Evolutionary conservation across 1,140 invertebrate genomes (phyloP).

Genomic region (Medauroidea extradentata): DNA sequence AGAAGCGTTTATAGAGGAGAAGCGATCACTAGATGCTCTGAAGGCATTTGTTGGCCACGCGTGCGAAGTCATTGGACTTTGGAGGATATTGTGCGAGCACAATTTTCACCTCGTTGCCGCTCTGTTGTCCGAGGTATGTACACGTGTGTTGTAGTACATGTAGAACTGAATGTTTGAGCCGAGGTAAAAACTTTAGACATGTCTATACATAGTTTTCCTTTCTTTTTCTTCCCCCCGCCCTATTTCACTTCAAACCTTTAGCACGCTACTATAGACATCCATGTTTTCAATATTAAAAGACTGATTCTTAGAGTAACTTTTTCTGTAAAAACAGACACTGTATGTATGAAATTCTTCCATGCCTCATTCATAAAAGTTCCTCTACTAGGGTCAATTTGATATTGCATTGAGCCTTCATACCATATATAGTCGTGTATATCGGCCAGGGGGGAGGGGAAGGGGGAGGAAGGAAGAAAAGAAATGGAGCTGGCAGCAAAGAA

Average conservation of each 20-base stretch:
- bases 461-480: too few species aligned
- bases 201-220: not conserved
- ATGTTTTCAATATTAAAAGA: not conserved
- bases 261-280: not conserved
- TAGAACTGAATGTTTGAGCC: not conserved
- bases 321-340: too few species aligned
- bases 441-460: too few species aligned
- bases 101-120: conserved; percentile 76
- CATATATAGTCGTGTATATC: too few species aligned
- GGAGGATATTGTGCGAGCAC: conserved; percentile 90
- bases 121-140: conserved; percentile 50
- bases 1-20: conserved; percentile 38
- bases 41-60: conserved; percentile 73
- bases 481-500: too few species aligned
- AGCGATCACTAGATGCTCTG: conserved; percentile 72
- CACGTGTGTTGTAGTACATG: not conserved
- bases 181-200: not conserved
- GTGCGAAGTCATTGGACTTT: conserved; percentile 88
- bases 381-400: too few species aligned
- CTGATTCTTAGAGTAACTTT: too few species aligned
- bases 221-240: too few species aligned
- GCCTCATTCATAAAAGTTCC: too few species aligned
- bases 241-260: not conserved
- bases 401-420: too few species aligned
- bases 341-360: too few species aligned